Conservation (phyloP, 1,140 invertebrate species). For the Akabosia matsudoensis region DNA sequence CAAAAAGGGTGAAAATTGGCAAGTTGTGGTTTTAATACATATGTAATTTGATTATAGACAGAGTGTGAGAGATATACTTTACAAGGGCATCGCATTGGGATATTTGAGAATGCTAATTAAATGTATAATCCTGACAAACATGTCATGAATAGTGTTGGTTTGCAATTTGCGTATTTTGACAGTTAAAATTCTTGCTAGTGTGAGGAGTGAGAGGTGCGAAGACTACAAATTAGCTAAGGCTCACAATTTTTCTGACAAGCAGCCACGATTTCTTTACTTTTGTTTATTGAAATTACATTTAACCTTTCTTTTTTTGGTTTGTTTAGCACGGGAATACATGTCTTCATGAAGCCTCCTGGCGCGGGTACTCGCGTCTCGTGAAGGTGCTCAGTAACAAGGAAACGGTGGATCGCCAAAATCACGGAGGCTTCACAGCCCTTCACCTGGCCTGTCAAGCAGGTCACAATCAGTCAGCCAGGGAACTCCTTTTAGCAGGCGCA, state of each 20-base stretch:
- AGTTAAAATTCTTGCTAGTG: not conserved
- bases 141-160: no score
- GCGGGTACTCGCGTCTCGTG: slow-evolving; percentile 83
- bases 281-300: not conserved
- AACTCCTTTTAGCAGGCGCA: slow-evolving; percentile 79
- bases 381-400: slow-evolving; percentile 65
- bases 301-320: not conserved
- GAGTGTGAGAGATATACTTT: not conserved
- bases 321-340: slow-evolving; percentile 86
- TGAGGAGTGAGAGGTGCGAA: not conserved
- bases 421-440: slow-evolving; percentile 85
- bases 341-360: slow-evolving; percentile 89
- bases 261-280: not conserved
- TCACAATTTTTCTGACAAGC: not conserved
- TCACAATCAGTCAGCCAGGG: slow-evolving; percentile 65
- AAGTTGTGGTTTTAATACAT: not conserved
- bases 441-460: slow-evolving; percentile 84
- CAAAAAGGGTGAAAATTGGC: not conserved
- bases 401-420: slow-evolving; percentile 65
- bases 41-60: not conserved
- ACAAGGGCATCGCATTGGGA: not conserved
- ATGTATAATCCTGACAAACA: no score
- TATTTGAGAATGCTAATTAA: not conserved
- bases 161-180: no score
- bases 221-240: not conserved